Conservation (phyloP, 2,113 vertebrate genomes). For the Lagenorhynchus albirostris region DNA sequence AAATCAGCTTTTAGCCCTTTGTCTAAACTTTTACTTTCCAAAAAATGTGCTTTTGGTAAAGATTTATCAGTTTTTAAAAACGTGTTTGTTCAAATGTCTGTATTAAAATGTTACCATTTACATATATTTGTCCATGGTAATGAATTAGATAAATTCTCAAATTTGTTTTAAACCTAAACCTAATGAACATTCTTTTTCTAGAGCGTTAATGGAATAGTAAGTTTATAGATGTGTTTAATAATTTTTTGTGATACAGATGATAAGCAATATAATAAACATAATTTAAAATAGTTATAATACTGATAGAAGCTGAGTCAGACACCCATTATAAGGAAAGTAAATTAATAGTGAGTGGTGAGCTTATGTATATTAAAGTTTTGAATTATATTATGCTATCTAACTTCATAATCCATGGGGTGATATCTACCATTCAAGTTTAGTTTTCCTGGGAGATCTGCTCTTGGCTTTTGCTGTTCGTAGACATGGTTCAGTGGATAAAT, state of each 20-base stretch:
- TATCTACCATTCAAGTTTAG: slow-evolving; percentile 8
- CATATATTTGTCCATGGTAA: not conserved
- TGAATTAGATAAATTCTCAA: not conserved
- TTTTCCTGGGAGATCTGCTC: slow-evolving; percentile 64
- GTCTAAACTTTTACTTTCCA: not conserved
- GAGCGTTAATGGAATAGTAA: not conserved
- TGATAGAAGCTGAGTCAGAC: not conserved
- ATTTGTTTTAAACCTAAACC: not conserved
- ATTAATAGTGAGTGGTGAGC: not conserved
- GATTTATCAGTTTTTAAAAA: not conserved
- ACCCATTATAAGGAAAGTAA: not conserved
- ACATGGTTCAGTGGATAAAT: slow-evolving; percentile 51
- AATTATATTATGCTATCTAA: not conserved
- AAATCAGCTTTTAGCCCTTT: not conserved
- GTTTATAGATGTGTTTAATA: not conserved
- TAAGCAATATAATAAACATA: not conserved
- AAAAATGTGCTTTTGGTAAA: not conserved
- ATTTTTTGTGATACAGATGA: not conserved
- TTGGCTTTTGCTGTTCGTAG: slow-evolving; percentile 57
- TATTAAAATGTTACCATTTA: not conserved
- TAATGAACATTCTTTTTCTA: not conserved
- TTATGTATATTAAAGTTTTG: not conserved
- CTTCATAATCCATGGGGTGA: not conserved
- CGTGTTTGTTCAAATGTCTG: not conserved
- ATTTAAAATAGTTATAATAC: not conserved